Percentiles rank a stretch among this genome's conserved stretches.
Evolutionary conservation across 1,140 invertebrate species (phyloP).

Genomic region (Galleria mellonella): DNA sequence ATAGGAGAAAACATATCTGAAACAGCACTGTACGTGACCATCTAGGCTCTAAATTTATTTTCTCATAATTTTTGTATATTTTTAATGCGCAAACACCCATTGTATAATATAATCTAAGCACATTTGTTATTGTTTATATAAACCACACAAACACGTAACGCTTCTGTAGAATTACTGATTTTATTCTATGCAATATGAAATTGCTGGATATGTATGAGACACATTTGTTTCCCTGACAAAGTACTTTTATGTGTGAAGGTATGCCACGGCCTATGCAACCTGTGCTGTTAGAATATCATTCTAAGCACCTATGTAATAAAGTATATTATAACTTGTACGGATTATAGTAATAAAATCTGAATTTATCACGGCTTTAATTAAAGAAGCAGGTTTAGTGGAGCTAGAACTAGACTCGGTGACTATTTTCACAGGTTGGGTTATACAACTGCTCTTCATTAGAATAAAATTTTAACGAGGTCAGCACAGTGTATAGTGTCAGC

Average conservation of each 20-base stretch:
- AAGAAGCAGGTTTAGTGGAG: conserved; percentile 14
- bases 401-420: conserved; percentile 10
- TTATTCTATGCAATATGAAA: conserved; percentile 2
- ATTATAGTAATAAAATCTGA: not conserved
- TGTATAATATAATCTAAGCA: no score
- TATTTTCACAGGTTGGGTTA: no score
- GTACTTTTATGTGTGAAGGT: conserved; percentile 8
- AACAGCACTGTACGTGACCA: no score
- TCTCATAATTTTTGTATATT: no score
- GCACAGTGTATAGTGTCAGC: no score
- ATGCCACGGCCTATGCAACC: not conserved
- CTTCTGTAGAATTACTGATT: not conserved
- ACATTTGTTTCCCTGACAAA: conserved; percentile 10
- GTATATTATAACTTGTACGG: not conserved
- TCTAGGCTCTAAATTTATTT: no score
- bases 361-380: conserved; percentile 9
- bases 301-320: not conserved
- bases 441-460: no score
- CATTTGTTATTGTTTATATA: no score
- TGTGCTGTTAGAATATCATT: not conserved
- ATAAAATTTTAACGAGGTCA: no score
- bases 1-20: no score
- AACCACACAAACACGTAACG: not conserved
- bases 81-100: no score
- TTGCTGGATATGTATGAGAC: conserved; percentile 5